Conservation (phyloP, 1,140 invertebrate species). For the Atta cephalotes region DNA sequence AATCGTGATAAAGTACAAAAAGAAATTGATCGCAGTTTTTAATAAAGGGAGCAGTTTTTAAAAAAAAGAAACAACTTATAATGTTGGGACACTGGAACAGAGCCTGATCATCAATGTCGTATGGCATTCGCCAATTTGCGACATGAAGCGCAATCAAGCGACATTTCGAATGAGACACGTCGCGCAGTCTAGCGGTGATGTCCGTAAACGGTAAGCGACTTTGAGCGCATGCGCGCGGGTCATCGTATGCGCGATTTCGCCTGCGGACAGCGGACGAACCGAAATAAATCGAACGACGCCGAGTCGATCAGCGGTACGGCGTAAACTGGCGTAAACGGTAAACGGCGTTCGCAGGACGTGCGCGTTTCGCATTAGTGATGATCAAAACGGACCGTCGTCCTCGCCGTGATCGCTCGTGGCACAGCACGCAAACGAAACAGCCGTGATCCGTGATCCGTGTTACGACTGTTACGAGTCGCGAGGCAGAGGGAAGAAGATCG, state of each 20-base stretch:
- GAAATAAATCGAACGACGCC: slow-evolving; percentile 84
- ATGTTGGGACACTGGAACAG: too few relatives aligned
- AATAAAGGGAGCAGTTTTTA: background rate
- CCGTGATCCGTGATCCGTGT: slow-evolving; percentile 79
- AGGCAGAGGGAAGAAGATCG: slow-evolving; percentile 67
- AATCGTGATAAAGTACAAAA: background rate
- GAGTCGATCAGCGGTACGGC: slow-evolving; percentile 82
- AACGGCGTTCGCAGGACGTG: slow-evolving; percentile 79
- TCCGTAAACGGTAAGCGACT: slow-evolving; percentile 76
- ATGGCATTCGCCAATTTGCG: too few relatives aligned
- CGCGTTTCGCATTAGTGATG: slow-evolving; percentile 81
- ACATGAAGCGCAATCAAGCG: background rate
- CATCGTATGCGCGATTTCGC: slow-evolving; percentile 75
- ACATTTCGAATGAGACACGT: background rate
- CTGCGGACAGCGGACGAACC: slow-evolving; percentile 80
- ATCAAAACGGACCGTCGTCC: slow-evolving; percentile 81
- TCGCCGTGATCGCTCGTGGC: slow-evolving; percentile 79
- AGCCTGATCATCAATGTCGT: too few relatives aligned
- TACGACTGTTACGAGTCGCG: slow-evolving; percentile 71
- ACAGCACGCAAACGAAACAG: slow-evolving; percentile 80
- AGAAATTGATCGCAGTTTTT: background rate
- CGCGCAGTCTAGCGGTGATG: slow-evolving; percentile 75
- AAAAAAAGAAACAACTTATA: too few relatives aligned
- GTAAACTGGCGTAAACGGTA: too few relatives aligned
- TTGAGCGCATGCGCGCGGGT: slow-evolving; percentile 78